Evolutionary conservation across 2,888 invertebrate genomes (phyloP).

Genomic region (Aproaerema taeniolella): DNA sequence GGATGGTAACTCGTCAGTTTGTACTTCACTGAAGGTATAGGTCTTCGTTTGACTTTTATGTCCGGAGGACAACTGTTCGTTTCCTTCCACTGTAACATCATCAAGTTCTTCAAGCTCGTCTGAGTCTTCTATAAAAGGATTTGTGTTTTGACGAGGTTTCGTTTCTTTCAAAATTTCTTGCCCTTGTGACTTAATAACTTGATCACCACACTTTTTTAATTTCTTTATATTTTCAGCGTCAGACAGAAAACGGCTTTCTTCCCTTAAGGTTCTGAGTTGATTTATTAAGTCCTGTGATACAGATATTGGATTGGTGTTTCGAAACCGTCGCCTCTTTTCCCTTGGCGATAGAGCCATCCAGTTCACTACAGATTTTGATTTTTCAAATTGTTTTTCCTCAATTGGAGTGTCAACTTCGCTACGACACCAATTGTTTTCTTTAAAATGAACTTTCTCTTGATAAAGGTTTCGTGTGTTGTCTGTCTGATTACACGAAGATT

Average conservation of each 20-base stretch:
- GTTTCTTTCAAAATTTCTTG: too few relatives aligned
- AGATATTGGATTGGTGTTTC: conserved; percentile 3
- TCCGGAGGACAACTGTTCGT: too few relatives aligned
- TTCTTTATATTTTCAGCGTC: background rate
- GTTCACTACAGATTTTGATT: conserved; percentile 31
- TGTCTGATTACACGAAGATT: conserved; percentile 21
- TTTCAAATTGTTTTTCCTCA: conserved; percentile 10
- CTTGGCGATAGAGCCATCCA: conserved; percentile 52
- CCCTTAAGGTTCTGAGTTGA: background rate
- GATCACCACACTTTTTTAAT: background rate
- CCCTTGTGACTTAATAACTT: too few relatives aligned
- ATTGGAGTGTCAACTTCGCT: conserved; percentile 17
- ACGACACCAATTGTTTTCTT: conserved; percentile 40
- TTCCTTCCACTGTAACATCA: too few relatives aligned
- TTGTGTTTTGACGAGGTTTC: too few relatives aligned
- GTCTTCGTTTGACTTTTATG: too few relatives aligned
- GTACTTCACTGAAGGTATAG: too few relatives aligned
- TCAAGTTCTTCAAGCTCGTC: too few relatives aligned
- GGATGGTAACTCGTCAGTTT: too few relatives aligned
- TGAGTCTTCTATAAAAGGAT: too few relatives aligned
- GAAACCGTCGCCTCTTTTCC: conserved; percentile 35
- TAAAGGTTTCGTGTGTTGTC: conserved; percentile 15
- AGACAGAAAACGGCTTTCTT: too few relatives aligned
- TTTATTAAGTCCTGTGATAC: background rate
- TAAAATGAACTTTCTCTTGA: conserved; percentile 17